A percentile compares a stretch with the other conserved stretches of the same genome.
These are phyloP conservation scores for Conopomorpha cramerella DNA, from an alignment of 1,140 invertebrate genomes.

Conservation along the genomic window DNA sequence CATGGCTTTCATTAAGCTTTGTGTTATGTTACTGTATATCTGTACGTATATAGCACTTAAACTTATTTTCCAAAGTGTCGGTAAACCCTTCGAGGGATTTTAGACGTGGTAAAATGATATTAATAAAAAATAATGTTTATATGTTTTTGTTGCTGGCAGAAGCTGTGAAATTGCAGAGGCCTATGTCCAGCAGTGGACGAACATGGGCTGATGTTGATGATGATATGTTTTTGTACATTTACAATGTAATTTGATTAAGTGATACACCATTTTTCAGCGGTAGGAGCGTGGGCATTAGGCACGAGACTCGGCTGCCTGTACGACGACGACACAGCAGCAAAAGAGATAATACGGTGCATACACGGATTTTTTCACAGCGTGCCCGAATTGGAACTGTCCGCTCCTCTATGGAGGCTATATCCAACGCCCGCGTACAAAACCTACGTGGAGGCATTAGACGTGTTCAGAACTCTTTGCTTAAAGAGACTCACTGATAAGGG, in stretches of 20 bases:
- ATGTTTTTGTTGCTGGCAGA: no score
- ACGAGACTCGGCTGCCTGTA: slow-evolving; percentile 77
- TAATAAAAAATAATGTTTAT: no score
- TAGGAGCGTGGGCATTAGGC: slow-evolving; percentile 79
- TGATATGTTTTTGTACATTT: not conserved
- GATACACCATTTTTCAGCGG: slow-evolving; percentile 63
- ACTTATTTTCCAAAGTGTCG: no score
- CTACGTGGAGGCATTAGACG: slow-evolving; percentile 74
- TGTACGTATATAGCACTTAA: no score
- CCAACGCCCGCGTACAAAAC: slow-evolving; percentile 75
- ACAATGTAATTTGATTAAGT: not conserved
- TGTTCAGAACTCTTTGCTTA: slow-evolving; percentile 58
- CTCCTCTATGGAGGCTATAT: slow-evolving; percentile 80
- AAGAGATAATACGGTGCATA: slow-evolving; percentile 76
- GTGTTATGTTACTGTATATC: no score
- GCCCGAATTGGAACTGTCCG: slow-evolving; percentile 75
- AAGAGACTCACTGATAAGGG: slow-evolving; percentile 44
- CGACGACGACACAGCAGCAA: slow-evolving; percentile 66
- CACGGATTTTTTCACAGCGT: slow-evolving; percentile 82
- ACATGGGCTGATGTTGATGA: no score
- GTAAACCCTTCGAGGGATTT: no score
- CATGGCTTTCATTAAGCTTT: no score
- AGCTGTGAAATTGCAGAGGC: no score
- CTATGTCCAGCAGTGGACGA: no score
- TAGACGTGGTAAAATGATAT: no score